Conservation (phyloP, 2,797 vertebrate genomes). For the Melanotaenia nigrans region DNA sequence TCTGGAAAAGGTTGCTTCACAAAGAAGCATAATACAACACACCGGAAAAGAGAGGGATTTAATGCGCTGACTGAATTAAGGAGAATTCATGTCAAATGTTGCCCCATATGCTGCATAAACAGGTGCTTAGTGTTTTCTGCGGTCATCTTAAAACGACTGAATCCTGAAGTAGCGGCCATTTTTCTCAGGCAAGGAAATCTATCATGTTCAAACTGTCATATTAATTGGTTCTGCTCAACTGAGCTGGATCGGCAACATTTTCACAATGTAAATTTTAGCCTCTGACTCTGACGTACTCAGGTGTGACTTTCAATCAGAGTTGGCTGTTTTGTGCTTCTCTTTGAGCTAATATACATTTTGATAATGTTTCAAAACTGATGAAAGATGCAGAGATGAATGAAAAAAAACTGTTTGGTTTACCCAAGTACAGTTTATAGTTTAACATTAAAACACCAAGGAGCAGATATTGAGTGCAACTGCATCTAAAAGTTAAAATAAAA, state of each 20-base stretch:
- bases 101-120: conserved; percentile 5
- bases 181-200: conserved; percentile 70
- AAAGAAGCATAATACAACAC: not conserved
- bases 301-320: conserved; percentile 78
- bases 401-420: not conserved
- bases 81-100: not conserved
- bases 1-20: conserved; percentile 4
- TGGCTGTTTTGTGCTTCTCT: conserved; percentile 44
- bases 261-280: conserved; percentile 76
- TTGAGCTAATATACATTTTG: conserved; percentile 42
- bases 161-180: conserved; percentile 50
- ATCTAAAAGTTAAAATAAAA: not conserved
- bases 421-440: not conserved
- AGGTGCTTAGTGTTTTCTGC: conserved; percentile 49
- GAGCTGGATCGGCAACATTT: conserved; percentile 77
- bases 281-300: conserved; percentile 78
- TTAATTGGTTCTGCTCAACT: conserved; percentile 85
- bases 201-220: conserved; percentile 82
- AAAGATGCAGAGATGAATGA: conserved; percentile 5
- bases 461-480: not conserved
- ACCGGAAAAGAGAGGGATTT: conserved; percentile 5
- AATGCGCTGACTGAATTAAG: not conserved
- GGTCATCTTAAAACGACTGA: conserved; percentile 59
- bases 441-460: not conserved
- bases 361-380: conserved; percentile 14